phyloP scores from a whole-genome alignment of 2,888 invertebrate species.

The Cerastis leucographa region DNA sequence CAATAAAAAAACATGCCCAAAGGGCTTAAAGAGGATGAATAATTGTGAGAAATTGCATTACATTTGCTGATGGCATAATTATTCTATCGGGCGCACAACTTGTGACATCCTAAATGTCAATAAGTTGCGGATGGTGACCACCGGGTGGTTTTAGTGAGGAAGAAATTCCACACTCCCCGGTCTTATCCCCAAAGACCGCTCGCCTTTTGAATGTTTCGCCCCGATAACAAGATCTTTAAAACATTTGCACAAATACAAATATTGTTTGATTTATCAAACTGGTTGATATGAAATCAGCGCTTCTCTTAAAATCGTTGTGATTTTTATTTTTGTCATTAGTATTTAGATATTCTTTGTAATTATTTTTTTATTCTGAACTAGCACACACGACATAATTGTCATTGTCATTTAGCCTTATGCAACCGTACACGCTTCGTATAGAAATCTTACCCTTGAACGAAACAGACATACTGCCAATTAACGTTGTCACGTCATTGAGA shows the following conservation, averaged over 20 bases:
- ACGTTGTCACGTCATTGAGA: constrained; percentile 61
- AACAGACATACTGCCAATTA: constrained; percentile 63
- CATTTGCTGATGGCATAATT: not conserved
- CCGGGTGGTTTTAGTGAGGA: no score
- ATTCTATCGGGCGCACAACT: not conserved
- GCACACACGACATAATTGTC: constrained; percentile 17
- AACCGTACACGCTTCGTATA: constrained; percentile 35
- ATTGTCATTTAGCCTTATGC: constrained; percentile 36
- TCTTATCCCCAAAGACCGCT: no score
- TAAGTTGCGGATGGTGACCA: no score
- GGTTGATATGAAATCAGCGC: not conserved
- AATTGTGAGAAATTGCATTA: not conserved
- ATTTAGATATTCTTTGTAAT: not conserved
- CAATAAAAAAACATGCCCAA: not conserved
- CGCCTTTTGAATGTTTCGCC: no score
- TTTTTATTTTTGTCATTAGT: not conserved
- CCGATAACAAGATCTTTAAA: no score
- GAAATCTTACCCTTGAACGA: constrained; percentile 50
- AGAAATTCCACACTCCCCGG: no score
- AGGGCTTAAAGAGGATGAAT: not conserved
- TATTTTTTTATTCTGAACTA: not conserved
- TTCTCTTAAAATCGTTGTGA: not conserved
- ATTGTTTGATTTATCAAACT: not conserved
- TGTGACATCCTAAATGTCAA: not conserved
- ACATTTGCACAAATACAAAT: not conserved